Percentiles rank a stretch among this genome's conserved stretches.
Conservation (phyloP, 2,888 invertebrate species). For the Zygogramma bicolorata region DNA sequence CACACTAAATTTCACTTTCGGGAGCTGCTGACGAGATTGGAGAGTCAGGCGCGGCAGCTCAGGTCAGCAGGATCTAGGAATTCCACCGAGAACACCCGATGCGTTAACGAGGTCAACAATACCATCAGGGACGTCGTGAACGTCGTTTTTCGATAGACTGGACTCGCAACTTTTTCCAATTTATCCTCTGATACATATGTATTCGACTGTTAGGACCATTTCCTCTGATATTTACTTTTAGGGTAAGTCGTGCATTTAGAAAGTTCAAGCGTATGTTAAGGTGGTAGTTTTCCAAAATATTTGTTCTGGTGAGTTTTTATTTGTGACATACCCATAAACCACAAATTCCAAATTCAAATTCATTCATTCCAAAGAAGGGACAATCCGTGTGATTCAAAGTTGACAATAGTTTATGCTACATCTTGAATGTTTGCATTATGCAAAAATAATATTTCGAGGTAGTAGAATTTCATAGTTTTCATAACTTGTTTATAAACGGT, state of each 20-base stretch:
- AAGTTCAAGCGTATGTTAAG: constrained; percentile 42
- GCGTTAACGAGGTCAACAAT: constrained; percentile 79
- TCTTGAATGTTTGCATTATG: not conserved
- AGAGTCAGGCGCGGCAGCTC: constrained; percentile 76
- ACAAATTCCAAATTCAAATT: not conserved
- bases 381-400: too few relatives aligned
- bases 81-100: constrained; percentile 76
- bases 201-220: constrained; percentile 59
- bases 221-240: constrained; percentile 50
- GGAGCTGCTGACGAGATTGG: constrained; percentile 78
- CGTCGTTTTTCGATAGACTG: constrained; percentile 70
- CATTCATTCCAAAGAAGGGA: too few relatives aligned
- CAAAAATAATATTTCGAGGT: not conserved
- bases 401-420: not conserved
- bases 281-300: constrained; percentile 42
- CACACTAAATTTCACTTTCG: constrained; percentile 91
- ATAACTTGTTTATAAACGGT: not conserved
- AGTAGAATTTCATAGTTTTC: too few relatives aligned
- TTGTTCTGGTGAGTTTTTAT: constrained; percentile 19
- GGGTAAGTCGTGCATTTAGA: constrained; percentile 60
- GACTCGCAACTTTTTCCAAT: constrained; percentile 14
- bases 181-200: constrained; percentile 48
- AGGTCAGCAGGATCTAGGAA: constrained; percentile 79
- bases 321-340: constrained; percentile 18
- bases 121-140: constrained; percentile 80